Percentiles rank a stretch among this genome's conserved stretches.
These are phyloP conservation scores for Hymenochirus boettgeri DNA, from an alignment of 2,113 vertebrate species.

Conservation along the genomic window DNA sequence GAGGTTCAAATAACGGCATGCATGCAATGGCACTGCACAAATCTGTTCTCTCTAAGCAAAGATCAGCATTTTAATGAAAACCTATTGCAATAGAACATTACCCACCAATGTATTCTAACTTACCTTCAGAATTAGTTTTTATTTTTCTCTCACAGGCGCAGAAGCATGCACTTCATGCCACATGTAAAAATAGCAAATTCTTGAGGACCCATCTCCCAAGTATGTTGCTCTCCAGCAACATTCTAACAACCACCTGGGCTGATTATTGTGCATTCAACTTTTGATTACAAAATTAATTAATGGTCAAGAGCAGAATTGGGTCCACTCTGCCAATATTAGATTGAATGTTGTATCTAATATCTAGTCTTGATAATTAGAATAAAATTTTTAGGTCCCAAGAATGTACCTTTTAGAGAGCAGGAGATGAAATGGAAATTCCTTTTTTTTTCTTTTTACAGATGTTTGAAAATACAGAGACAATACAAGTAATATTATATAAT, in stretches of 20 bases:
- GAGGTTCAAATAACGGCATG: neutral
- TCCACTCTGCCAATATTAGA: too few relatives aligned
- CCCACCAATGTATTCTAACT: neutral
- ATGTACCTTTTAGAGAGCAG: conserved; percentile 8
- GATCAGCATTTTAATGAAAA: too few relatives aligned
- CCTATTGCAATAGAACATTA: neutral
- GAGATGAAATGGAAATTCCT: conserved; percentile 14
- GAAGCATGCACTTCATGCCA: conserved; percentile 28
- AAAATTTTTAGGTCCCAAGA: conserved; percentile 22
- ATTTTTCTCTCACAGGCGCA: neutral
- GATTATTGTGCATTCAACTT: too few relatives aligned
- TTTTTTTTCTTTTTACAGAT: too few relatives aligned
- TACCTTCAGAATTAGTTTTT: neutral
- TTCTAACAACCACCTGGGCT: too few relatives aligned
- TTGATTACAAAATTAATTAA: too few relatives aligned
- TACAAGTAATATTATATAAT: neutral
- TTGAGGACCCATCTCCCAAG: neutral
- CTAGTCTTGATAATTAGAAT: neutral
- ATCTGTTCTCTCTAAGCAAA: neutral
- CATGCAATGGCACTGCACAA: neutral
- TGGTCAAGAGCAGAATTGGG: too few relatives aligned
- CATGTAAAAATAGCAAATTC: conserved; percentile 15
- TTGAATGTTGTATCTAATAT: too few relatives aligned
- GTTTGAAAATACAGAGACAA: neutral
- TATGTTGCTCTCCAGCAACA: too few relatives aligned